Base-by-base conservation (phyloP, 2,888 invertebrate genomes). In the Arge pagana region DNA sequence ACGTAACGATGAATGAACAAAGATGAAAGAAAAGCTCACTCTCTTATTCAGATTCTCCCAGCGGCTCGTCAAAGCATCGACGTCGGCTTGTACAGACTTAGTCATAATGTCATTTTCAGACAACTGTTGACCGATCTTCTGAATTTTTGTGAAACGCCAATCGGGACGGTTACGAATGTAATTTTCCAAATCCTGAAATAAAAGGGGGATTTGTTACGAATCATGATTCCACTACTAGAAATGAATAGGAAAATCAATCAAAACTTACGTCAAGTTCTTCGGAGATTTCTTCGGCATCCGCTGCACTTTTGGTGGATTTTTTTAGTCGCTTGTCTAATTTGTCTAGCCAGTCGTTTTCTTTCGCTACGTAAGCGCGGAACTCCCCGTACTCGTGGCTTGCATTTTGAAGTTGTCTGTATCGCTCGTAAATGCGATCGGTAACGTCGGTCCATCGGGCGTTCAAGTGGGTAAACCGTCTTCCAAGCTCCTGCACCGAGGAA, bases 271-370 rank as follows among this genome's bases (percentile, higher is more conserved):
- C 93, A 33, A 95, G 82, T 71, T 93, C 90, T 72, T 93, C 94
- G 26, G 92, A 90, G 59, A 93, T 88, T 79, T 95, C 94, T 79
- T 96, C 95, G 2, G 94, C 93, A 79, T 96, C 96, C 24, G 88
- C 90, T 54, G 86, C 86, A 70, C 80, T 82, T 65, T 85, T 82
- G 2, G 86, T 85, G 33, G 87, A 84, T 62, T 85, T 83, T 54
- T 82, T 81, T 62, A 94, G 81, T 57, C 89, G 85, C 52, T 88
- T 87, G 72, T 89, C 87, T 65, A 94, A 79, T 58, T 88, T 86
- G 71, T 90, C 89, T 66, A 93, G 80, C 84, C 92, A 93, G 21
- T 88, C 88, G 54, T 81, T 83, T 78, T 90, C 89, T 71, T 88
- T 87, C 59, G 90, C 87, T 56, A 91, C 83, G 69, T 90, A 80